A percentile compares a stretch with the other conserved stretches of the same genome.
These are phyloP conservation scores for Coregonus sp. DNA, from an alignment of 2,797 vertebrate species.

Conservation along the genomic window DNA sequence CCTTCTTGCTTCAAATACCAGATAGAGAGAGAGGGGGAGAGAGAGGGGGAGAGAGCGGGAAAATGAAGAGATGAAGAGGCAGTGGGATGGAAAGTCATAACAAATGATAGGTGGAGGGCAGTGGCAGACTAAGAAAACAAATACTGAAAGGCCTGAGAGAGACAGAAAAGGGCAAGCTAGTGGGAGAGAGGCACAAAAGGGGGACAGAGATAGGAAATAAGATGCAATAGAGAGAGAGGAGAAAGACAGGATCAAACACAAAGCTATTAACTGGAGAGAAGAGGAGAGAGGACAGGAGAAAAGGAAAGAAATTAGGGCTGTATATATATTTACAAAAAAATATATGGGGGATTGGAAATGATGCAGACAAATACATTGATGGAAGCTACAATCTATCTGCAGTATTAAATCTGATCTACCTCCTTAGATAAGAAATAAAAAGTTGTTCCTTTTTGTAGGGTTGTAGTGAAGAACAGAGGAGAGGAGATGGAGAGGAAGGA, in stretches of 20 bases:
- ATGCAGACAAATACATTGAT: no score
- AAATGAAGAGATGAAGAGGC: conserved; percentile 13
- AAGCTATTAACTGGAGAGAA: conserved; percentile 24
- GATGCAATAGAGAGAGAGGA: neutral
- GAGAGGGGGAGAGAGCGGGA: conserved; percentile 28
- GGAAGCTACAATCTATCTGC: no score
- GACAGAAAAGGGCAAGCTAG: neutral
- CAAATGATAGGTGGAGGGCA: no score
- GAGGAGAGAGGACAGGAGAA: conserved; percentile 3
- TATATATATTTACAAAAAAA: no score
- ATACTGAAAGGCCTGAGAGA: neutral
- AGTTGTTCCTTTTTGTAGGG: no score
- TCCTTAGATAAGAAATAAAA: no score
- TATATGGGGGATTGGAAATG: no score
- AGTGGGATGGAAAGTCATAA: neutral
- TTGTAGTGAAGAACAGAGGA: neutral
- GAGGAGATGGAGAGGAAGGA: neutral
- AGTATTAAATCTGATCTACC: no score
- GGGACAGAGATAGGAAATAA: neutral
- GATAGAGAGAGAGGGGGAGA: conserved; percentile 18
- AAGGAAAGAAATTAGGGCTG: neutral
- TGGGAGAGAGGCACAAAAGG: neutral
- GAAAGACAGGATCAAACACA: conserved; percentile 11
- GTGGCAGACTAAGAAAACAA: no score
- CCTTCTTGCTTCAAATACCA: conserved; percentile 54